phyloP scores from a whole-genome alignment of 64 coral and sea anemone species.

The Montipora foliosa region DNA sequence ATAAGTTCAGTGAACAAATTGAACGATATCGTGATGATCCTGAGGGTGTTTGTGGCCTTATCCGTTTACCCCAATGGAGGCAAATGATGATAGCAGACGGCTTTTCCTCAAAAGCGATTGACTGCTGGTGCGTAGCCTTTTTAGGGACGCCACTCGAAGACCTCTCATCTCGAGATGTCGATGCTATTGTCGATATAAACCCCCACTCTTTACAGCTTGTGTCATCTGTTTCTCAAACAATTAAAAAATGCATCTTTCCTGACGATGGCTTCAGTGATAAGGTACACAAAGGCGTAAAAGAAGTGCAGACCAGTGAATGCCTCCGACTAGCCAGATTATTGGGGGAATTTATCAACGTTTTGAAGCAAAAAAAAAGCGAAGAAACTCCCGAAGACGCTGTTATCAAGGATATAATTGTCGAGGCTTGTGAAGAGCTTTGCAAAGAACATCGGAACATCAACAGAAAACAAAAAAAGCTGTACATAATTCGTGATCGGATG shows the following conservation, averaged over 20 bases:
- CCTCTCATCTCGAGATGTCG: constrained; percentile 44
- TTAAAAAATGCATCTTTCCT: constrained; percentile 20
- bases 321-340: constrained; percentile 38
- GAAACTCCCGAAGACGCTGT: neutral
- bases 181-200: constrained; percentile 43
- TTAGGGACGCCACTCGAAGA: neutral
- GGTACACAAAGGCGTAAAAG: neutral
- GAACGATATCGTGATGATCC: neutral
- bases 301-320: neutral
- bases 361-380: neutral
- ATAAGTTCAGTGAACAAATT: neutral
- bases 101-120: neutral
- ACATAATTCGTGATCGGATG: constrained; percentile 2
- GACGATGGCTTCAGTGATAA: neutral
- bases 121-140: constrained; percentile 53
- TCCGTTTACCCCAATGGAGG: constrained; percentile 19
- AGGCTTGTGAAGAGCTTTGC: constrained; percentile 24
- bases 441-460: neutral
- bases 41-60: constrained; percentile 14
- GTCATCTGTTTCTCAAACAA: neutral
- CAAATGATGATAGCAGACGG: constrained; percentile 40
- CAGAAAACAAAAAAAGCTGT: neutral
- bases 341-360: constrained; percentile 31
- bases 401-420: neutral
- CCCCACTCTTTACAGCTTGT: constrained; percentile 11